Conservation (phyloP, 92 coral and sea anemone genomes). For the Heteractis magnifica region DNA sequence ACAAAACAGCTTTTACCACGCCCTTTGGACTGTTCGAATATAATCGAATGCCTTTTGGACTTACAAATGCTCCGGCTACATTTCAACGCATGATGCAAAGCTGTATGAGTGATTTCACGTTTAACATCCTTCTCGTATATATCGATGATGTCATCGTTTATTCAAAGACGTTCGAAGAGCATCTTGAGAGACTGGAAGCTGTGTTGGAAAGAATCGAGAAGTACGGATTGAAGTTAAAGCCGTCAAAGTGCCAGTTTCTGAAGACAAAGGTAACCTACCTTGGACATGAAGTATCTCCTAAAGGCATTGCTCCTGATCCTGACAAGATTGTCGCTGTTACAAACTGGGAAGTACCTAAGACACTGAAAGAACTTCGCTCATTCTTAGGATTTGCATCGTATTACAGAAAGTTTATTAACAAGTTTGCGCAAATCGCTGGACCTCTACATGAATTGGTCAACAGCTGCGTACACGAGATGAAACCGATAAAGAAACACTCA, state of each 20-base stretch:
- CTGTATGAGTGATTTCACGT: slow-evolving; percentile 50
- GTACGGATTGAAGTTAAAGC: slow-evolving; percentile 54
- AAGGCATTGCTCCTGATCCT: slow-evolving; percentile 59
- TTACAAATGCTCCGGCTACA: slow-evolving; percentile 52
- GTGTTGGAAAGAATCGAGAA: slow-evolving; percentile 38
- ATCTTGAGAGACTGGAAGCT: slow-evolving; percentile 52
- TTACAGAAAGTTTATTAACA: slow-evolving; percentile 53
- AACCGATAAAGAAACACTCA: background rate
- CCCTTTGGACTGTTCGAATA: slow-evolving; percentile 56
- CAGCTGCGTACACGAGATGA: slow-evolving; percentile 38
- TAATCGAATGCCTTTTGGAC: slow-evolving; percentile 54
- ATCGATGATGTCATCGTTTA: slow-evolving; percentile 47
- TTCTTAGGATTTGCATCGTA: slow-evolving; percentile 61
- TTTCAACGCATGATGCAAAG: slow-evolving; percentile 59
- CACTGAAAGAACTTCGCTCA: slow-evolving; percentile 50
- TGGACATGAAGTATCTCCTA: slow-evolving; percentile 58
- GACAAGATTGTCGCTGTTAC: slow-evolving; percentile 48
- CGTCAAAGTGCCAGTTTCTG: slow-evolving; percentile 54
- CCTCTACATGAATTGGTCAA: slow-evolving; percentile 62
- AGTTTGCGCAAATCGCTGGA: slow-evolving; percentile 52
- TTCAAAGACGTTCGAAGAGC: slow-evolving; percentile 54
- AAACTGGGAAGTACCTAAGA: slow-evolving; percentile 56
- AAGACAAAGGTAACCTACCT: slow-evolving; percentile 47
- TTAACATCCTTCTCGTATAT: slow-evolving; percentile 54
- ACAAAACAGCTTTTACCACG: slow-evolving; percentile 56